Conservation (phyloP, 2,797 vertebrate genomes). For the Chelmon rostratus region DNA sequence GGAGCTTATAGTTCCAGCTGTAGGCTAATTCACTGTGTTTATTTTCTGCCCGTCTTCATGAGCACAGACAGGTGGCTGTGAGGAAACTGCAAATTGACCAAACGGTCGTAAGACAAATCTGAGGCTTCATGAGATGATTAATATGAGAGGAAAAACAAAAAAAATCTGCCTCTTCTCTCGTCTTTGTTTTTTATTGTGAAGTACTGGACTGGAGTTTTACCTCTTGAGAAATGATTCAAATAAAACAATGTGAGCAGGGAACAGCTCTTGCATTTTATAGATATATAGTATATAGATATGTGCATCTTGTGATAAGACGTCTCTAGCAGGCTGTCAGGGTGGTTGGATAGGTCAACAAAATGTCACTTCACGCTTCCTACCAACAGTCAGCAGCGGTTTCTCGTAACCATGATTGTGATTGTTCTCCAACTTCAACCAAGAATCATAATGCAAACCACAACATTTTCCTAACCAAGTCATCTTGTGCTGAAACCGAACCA, state of each 20-base stretch:
- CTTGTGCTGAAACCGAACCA: not conserved
- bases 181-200: not conserved
- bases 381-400: not conserved
- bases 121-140: not conserved
- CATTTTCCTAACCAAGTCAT: not conserved
- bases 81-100: not conserved
- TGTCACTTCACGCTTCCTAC: not conserved
- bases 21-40: constrained; percentile 10
- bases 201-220: not conserved
- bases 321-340: not conserved
- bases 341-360: not conserved
- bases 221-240: too few species aligned
- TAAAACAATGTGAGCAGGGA: too few species aligned
- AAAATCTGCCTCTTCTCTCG: too few species aligned
- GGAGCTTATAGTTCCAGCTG: constrained; percentile 14
- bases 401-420: not conserved
- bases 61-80: not conserved
- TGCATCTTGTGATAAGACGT: not conserved
- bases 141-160: not conserved
- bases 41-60: not conserved
- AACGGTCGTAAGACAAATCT: not conserved
- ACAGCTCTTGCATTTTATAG: too few species aligned
- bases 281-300: too few species aligned
- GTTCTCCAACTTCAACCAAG: not conserved
- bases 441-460: not conserved